Evolutionary conservation across 2,888 invertebrate species (phyloP), one percentile per base, ranked within the genome.

Genomic region (Griposia aprilina): DNA sequence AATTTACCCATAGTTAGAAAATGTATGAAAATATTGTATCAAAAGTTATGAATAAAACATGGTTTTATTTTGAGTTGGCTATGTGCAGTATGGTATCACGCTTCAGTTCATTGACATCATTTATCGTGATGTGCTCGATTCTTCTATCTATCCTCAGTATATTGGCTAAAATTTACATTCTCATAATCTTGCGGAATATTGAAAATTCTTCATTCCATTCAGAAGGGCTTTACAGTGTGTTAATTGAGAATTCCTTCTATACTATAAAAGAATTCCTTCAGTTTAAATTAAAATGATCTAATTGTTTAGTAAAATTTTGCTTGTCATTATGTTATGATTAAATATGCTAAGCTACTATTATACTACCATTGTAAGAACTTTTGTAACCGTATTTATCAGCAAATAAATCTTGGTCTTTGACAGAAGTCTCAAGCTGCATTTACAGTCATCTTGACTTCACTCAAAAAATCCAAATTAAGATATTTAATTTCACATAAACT

Each of bases 31-130:
- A 30, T 74, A 30, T 57, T 52, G 8, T 36, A 26, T n/a, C 45
- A 57, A 76, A 75, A 62, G 23, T n/a, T 63, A 68, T 77, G 77
- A 77, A 68, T 82, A 74, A 81, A 79, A 81, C 65, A 81, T 81
- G 17, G 26, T n/a, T 30, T 60, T 67, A 48, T 55, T 52, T 76
- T 52, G 8, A 50, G 45, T 30, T 57, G 7, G 45, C 20, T 82
- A 52, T 41, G 41, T 41, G 68, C 65, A 45, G 57, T 36, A 10
- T 11, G 20, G 23, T 52, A 26, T 26, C 80, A 68, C 63, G 80
- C 68, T 77, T 52, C 2, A 80, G 63, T 80, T 82, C 63, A 77
- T 36, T 83, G 63, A 77, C 68, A 7, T 55, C 7, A 6, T 62
- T 30, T 20, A 66, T 36, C n/a, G 10, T 52, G 17, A 55, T 60